phyloP scores from a whole-genome alignment of 2,888 invertebrate genomes.

The Ornithoptera priamus region DNA sequence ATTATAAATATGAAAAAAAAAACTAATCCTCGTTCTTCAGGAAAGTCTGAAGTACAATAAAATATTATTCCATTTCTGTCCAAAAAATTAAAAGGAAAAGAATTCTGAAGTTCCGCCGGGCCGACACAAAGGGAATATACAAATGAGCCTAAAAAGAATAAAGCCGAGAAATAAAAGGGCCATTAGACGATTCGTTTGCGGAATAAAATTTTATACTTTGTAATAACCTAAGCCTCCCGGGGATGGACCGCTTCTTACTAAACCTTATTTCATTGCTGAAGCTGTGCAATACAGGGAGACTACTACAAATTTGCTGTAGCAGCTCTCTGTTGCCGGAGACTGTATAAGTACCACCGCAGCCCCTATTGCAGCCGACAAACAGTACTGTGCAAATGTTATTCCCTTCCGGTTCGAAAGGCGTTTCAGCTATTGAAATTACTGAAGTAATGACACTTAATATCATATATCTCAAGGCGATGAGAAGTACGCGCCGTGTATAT shows the following conservation, averaged over 20 bases:
- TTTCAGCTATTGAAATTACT: too few species aligned
- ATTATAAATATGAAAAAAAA: neutral
- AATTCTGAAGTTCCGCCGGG: slow-evolving; percentile 22
- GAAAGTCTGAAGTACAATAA: slow-evolving; percentile 15
- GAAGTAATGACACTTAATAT: too few species aligned
- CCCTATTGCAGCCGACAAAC: too few species aligned
- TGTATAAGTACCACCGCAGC: too few species aligned
- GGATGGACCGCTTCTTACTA: slow-evolving; percentile 10
- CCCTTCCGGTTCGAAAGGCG: too few species aligned
- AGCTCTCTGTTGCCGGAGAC: too few species aligned
- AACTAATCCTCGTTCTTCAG: neutral
- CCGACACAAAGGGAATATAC: slow-evolving; percentile 28
- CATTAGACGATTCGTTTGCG: slow-evolving; percentile 29
- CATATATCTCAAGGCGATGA: too few species aligned
- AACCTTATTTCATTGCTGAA: slow-evolving; percentile 3
- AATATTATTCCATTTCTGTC: slow-evolving; percentile 10
- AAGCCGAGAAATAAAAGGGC: slow-evolving; percentile 29
- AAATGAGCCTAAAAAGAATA: slow-evolving; percentile 29
- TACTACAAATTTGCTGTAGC: too few species aligned
- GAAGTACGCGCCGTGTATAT: too few species aligned
- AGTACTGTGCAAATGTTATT: too few species aligned
- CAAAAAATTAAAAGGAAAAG: slow-evolving; percentile 19
- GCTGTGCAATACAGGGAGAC: neutral
- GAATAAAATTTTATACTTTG: slow-evolving; percentile 25
- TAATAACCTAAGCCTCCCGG: slow-evolving; percentile 22